Evolutionary conservation across 2,888 invertebrate genomes (phyloP), one percentile per base, ranked within the genome.

Genomic region (Drosophila borborema): DNA sequence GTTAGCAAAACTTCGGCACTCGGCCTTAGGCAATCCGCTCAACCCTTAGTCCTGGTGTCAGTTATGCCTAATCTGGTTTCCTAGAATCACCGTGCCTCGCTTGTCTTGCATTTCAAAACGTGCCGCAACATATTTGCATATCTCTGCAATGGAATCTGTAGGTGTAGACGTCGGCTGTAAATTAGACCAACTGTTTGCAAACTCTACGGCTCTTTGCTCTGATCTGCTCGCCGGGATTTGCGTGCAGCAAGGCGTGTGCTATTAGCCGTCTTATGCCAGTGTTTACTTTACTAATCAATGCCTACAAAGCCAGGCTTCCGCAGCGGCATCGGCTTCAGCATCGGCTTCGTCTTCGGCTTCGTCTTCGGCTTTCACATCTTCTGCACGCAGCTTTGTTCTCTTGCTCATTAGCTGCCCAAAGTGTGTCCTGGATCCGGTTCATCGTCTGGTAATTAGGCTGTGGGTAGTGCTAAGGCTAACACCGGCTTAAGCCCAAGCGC

Each of bases 151-250:
- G 49, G 46, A 4, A 46, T 51, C 63, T 48, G 64, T 70, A 74
- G 74, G 73, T 72, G 73, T 80, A 70, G 61, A 60, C 65, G 61
- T 62, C 65, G 80, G 65, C 78, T 69, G 61, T 46, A 82, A 86
- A 89, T 87, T 84, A 80, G 77, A 74, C 86, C 64, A 81, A 72
- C 77, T 85, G 81, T 89, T 87, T 88, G 77, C 75, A 82, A 86
- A 88, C 86, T 86, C 65, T 59, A 45, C 68, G 61, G 76, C 46
- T 75, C 74, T 43, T 40, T n/a, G 51, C 66, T 65, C 20, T 70
- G 62, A 67, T 64, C 61, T 66, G 59, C 3, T 34, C 40, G 40
- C 43, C 43, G 10, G 49, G 71, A 55, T 70, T 62, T 51, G 45
- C 49, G 28, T 41, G 36, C 46, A 23, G 28, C 67, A 58, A 80